Conservation (phyloP, 2,888 invertebrate species). For the Ypsolopha sequella region DNA sequence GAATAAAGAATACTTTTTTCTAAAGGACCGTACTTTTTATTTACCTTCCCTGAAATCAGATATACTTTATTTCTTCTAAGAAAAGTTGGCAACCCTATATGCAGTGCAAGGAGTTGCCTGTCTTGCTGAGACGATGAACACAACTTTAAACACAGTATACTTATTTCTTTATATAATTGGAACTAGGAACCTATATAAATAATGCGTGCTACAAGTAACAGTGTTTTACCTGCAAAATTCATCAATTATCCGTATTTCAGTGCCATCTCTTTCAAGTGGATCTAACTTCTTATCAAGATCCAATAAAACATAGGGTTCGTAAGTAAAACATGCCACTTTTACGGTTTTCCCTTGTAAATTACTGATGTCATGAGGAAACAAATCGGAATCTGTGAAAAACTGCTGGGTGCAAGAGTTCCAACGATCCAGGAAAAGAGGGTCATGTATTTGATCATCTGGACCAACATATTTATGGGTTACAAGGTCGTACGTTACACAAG, state of each 20-base stretch:
- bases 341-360: slow-evolving; percentile 57
- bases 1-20: no score
- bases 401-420: slow-evolving; percentile 43
- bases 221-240: slow-evolving; percentile 64
- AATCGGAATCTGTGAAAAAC: slow-evolving; percentile 33
- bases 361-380: slow-evolving; percentile 60
- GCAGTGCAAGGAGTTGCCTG: no score
- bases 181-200: not conserved
- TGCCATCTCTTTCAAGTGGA: slow-evolving; percentile 63
- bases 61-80: no score
- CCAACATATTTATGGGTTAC: slow-evolving; percentile 56
- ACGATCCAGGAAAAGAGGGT: slow-evolving; percentile 37
- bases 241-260: slow-evolving; percentile 54
- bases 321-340: slow-evolving; percentile 68
- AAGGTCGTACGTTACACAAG: slow-evolving; percentile 33
- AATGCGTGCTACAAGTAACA: not conserved
- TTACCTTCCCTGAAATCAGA: no score
- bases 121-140: no score
- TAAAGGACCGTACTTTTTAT: no score
- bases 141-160: no score
- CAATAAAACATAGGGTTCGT: slow-evolving; percentile 71
- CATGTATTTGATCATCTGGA: slow-evolving; percentile 19
- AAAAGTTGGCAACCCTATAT: no score
- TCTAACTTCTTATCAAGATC: slow-evolving; percentile 35
- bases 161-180: not conserved